Conservation (phyloP, 2,888 invertebrate genomes). For the Drosophila colorata region DNA sequence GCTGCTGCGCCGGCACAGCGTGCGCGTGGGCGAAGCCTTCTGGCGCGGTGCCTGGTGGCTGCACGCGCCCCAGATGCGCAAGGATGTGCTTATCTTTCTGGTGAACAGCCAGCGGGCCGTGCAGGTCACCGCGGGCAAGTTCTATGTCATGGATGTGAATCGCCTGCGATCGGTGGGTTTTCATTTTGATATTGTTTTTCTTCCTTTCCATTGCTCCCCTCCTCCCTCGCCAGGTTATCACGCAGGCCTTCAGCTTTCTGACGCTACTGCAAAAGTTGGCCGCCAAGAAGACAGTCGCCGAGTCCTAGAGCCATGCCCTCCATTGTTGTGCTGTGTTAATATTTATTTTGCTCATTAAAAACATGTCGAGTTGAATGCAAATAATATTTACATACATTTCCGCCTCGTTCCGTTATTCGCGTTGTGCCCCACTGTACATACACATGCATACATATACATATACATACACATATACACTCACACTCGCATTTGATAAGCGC, state of each 20-base stretch:
- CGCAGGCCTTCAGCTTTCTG: slow-evolving; percentile 83
- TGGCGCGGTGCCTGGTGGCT: slow-evolving; percentile 81
- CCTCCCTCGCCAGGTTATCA: slow-evolving; percentile 67
- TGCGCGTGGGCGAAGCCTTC: slow-evolving; percentile 80
- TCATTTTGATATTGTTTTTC: neutral
- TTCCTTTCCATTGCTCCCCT: too few species aligned
- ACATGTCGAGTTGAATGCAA: slow-evolving; percentile 65
- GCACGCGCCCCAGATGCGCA: slow-evolving; percentile 63
- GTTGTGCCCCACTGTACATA: too few species aligned
- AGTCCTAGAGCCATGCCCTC: slow-evolving; percentile 12
- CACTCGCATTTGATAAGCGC: slow-evolving; percentile 45
- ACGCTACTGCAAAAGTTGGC: slow-evolving; percentile 82
- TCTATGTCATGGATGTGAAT: slow-evolving; percentile 82
- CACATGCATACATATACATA: neutral
- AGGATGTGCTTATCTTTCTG: slow-evolving; percentile 80
- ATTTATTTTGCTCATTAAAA: slow-evolving; percentile 74
- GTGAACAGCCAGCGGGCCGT: slow-evolving; percentile 73
- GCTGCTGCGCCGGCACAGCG: slow-evolving; percentile 75
- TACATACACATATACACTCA: neutral
- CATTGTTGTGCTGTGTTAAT: slow-evolving; percentile 41
- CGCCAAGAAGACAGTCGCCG: slow-evolving; percentile 67
- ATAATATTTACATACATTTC: slow-evolving; percentile 69
- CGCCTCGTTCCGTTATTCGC: slow-evolving; percentile 50
- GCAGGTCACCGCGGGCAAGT: slow-evolving; percentile 82
- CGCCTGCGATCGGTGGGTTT: slow-evolving; percentile 74